These are phyloP conservation scores for Centropyge bicolor DNA, from an alignment of 2,797 vertebrate genomes.

Conservation along the genomic window DNA sequence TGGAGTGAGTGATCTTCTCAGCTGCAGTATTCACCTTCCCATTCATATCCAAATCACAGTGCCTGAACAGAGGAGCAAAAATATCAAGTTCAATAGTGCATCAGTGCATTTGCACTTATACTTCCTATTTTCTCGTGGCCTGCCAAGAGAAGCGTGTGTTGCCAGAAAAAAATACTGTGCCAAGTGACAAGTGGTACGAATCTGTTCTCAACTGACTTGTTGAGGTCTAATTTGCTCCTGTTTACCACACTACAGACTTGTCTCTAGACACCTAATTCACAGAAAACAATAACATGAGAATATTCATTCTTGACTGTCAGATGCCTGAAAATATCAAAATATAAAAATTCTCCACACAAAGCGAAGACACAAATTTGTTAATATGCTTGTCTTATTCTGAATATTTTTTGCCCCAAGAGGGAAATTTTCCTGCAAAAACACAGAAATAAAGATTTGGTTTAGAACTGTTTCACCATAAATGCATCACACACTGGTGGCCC, in stretches of 20 bases:
- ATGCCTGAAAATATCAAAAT: too few species aligned
- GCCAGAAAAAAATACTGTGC: not conserved
- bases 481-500: too few species aligned
- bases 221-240: not conserved
- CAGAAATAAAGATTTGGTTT: too few species aligned
- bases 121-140: not conserved
- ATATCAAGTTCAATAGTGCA: not conserved
- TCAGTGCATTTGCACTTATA: not conserved
- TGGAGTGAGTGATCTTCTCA: slow-evolving; percentile 81
- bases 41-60: slow-evolving; percentile 90
- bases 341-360: too few species aligned
- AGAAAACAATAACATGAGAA: too few species aligned
- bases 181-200: not conserved
- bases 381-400: too few species aligned
- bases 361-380: too few species aligned
- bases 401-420: too few species aligned
- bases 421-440: too few species aligned
- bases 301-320: too few species aligned
- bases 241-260: not conserved
- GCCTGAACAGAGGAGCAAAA: slow-evolving; percentile 63
- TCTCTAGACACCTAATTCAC: not conserved
- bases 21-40: slow-evolving; percentile 85
- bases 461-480: too few species aligned
- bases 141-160: slow-evolving; percentile 3
- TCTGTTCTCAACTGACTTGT: not conserved